These are phyloP conservation scores for Drosophila ercepeae DNA, from an alignment of 1,140 invertebrate genomes.

Conservation along the genomic window DNA sequence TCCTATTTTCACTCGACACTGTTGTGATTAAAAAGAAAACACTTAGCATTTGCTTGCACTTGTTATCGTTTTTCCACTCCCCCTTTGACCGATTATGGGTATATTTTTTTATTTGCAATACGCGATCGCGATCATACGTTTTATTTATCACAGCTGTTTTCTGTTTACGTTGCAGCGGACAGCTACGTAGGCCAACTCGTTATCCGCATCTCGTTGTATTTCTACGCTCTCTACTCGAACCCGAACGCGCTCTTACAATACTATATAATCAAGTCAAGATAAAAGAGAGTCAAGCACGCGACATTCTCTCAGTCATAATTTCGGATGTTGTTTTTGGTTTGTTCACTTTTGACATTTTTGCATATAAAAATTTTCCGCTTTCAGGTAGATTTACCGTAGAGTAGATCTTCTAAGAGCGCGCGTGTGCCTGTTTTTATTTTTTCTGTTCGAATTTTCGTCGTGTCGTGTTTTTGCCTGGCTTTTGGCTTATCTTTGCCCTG, in stretches of 20 bases:
- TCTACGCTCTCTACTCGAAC: conserved; percentile 21
- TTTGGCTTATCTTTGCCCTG: conserved; percentile 39
- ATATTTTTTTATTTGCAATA: conserved; percentile 48
- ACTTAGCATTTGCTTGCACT: conserved; percentile 37
- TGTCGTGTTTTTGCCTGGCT: conserved; percentile 52
- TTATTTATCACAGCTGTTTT: conserved; percentile 64
- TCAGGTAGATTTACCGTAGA: conserved; percentile 76
- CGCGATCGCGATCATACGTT: conserved; percentile 70
- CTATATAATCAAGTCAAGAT: too few relatives aligned
- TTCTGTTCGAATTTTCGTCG: conserved; percentile 20
- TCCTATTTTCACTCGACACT: conserved; percentile 54
- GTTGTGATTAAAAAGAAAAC: conserved; percentile 11
- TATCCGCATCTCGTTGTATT: conserved; percentile 29
- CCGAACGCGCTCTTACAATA: too few relatives aligned
- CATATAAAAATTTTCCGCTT: conserved; percentile 79
- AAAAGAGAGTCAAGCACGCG: conserved; percentile 11
- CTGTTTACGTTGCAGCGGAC: conserved; percentile 59
- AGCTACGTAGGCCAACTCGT: conserved; percentile 47
- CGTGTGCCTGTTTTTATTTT: conserved; percentile 13
- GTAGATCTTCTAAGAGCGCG: conserved; percentile 42
- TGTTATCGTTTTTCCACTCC: conserved; percentile 37
- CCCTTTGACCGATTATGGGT: background rate
- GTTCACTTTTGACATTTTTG: conserved; percentile 82
- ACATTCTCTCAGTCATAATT: conserved; percentile 49
- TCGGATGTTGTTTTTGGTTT: conserved; percentile 51